A percentile compares a stretch with the other conserved stretches of the same genome.
Evolutionary conservation across 1,140 invertebrate species (phyloP).

Genomic region (Galendromus occidentalis): DNA sequence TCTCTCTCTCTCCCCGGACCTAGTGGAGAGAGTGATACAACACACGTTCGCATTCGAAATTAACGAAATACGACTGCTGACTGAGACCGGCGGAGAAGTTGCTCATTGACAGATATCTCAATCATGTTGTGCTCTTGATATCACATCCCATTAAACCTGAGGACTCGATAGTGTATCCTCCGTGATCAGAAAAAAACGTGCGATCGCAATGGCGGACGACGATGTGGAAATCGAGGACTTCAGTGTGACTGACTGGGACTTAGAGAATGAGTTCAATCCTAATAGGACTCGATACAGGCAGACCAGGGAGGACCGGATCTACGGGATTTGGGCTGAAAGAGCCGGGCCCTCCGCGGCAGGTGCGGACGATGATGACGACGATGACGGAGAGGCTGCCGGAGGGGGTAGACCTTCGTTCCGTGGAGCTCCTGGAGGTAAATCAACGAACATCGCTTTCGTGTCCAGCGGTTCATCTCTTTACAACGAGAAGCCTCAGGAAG

Average conservation of each 20-base stretch:
- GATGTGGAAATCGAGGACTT: conserved; percentile 66
- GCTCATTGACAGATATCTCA: background rate
- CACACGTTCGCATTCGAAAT: no score
- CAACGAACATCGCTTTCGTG: background rate
- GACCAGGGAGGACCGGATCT: conserved; percentile 74
- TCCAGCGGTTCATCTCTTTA: background rate
- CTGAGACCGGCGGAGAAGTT: no score
- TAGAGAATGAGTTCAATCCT: conserved; percentile 75
- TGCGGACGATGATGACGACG: conserved; percentile 33
- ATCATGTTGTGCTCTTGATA: background rate
- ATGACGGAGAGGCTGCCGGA: no score
- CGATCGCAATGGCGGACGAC: conserved; percentile 30
- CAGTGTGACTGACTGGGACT: conserved; percentile 78
- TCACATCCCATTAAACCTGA: background rate
- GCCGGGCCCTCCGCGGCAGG: background rate
- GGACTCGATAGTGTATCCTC: no score
- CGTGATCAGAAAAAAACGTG: no score
- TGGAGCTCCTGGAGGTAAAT: background rate
- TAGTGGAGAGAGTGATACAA: no score
- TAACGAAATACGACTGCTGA: no score
- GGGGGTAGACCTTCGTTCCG: conserved; percentile 15
- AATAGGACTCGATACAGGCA: conserved; percentile 41
- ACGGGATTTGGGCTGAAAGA: conserved; percentile 40
- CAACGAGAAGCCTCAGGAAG: background rate
- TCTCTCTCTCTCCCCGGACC: no score